Evolutionary conservation across 1,140 invertebrate species (phyloP).

Genomic region (Nasonia longicornis): DNA sequence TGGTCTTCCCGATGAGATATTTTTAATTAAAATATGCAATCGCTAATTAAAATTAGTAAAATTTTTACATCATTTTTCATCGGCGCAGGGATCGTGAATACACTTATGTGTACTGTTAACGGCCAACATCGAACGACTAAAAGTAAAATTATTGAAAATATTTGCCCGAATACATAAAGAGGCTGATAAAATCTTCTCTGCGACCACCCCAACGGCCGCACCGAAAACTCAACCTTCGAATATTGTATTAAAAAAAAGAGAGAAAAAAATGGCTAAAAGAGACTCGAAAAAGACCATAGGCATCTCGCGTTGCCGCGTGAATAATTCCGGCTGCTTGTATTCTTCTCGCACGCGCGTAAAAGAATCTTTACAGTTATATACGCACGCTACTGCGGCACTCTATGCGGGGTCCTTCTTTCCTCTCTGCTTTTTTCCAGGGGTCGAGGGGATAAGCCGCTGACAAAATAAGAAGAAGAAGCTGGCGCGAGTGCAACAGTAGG

Average conservation of each 20-base stretch:
- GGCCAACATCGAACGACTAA: too few species aligned
- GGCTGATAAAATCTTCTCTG: background rate
- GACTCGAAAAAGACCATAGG: background rate
- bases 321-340: background rate
- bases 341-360: conserved; percentile 2
- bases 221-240: background rate
- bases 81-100: too few species aligned
- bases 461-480: background rate
- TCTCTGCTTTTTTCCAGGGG: background rate
- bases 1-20: too few species aligned
- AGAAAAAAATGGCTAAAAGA: conserved; percentile 13
- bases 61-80: too few species aligned
- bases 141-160: too few species aligned
- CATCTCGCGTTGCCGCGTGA: background rate
- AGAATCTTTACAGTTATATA: background rate
- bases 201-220: background rate
- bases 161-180: background rate
- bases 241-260: background rate
- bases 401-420: background rate
- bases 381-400: too few species aligned
- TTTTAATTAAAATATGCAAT: too few species aligned
- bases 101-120: too few species aligned
- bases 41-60: too few species aligned
- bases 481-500: background rate
- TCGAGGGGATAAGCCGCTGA: background rate